Conservation (phyloP, 2,113 vertebrate genomes). For the Pachypanchax playfairii region DNA sequence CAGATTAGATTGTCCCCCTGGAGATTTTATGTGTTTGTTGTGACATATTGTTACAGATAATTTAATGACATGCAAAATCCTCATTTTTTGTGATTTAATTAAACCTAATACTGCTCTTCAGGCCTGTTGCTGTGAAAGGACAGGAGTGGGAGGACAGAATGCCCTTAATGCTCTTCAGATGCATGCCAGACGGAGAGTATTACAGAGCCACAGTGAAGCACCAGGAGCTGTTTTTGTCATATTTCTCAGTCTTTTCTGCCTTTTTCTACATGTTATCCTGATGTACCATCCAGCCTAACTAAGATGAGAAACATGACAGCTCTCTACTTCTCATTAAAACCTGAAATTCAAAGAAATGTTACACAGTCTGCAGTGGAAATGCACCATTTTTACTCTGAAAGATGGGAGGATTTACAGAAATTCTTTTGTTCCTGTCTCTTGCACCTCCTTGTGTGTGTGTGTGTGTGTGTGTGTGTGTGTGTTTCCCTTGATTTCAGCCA, state of each 20-base stretch:
- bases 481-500: constrained; percentile 54
- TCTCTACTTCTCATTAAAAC: constrained; percentile 10
- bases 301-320: constrained; percentile 9
- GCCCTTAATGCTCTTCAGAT: constrained; percentile 50
- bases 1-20: constrained; percentile 39
- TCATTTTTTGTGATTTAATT: constrained; percentile 59
- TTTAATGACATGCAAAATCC: constrained; percentile 46
- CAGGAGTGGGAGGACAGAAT: constrained; percentile 53
- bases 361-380: constrained; percentile 1
- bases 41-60: constrained; percentile 31
- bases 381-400: constrained; percentile 5
- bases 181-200: constrained; percentile 57
- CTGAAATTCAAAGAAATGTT: constrained; percentile 3
- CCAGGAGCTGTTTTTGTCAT: constrained; percentile 38
- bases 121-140: constrained; percentile 65
- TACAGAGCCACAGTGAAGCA: constrained; percentile 37
- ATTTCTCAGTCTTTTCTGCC: neutral
- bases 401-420: constrained; percentile 42
- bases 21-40: constrained; percentile 39
- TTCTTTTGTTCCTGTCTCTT: constrained; percentile 50
- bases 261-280: constrained; percentile 10
- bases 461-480: no score
- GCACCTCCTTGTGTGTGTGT: constrained; percentile 24
- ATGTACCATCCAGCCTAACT: constrained; percentile 19
- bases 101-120: constrained; percentile 32